Evolutionary conservation across 2,113 vertebrate genomes (phyloP).

Genomic region (Chaetorhynchus papuensis): DNA sequence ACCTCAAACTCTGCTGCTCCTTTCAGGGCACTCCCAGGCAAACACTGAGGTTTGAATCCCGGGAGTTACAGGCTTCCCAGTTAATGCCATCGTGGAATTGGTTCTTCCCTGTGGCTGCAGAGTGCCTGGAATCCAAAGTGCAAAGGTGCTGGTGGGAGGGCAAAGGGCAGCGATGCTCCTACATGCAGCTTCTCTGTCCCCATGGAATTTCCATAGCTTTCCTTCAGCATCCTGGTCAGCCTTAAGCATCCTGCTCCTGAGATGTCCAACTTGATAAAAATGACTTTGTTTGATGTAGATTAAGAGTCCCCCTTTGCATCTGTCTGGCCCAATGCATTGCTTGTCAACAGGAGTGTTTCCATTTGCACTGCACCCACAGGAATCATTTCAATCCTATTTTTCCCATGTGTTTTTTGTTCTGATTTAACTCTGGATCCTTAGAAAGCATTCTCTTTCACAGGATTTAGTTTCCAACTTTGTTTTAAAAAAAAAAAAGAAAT

Average conservation of each 20-base stretch:
- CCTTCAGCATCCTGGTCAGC: neutral
- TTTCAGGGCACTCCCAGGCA: neutral
- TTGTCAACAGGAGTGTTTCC: neutral
- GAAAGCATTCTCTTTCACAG: neutral
- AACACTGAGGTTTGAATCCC: rapidly evolving
- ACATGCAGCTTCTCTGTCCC: neutral
- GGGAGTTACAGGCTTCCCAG: rapidly evolving
- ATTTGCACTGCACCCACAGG: neutral
- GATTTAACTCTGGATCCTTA: neutral
- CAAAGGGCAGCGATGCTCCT: rapidly evolving
- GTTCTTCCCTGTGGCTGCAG: neutral
- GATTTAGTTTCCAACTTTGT: neutral
- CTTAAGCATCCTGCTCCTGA: neutral
- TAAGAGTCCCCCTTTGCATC: neutral
- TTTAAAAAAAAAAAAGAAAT: neutral
- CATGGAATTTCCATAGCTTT: rapidly evolving
- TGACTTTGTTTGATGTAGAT: rapidly evolving
- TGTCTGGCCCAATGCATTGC: neutral
- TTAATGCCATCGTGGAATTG: rapidly evolving
- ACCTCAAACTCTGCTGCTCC: neutral
- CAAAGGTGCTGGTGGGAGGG: neutral
- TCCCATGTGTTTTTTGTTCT: neutral
- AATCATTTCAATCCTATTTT: rapidly evolving
- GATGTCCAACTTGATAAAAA: neutral
- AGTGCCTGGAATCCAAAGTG: neutral